These are phyloP conservation scores for Periparus ater DNA, from an alignment of 2,797 vertebrate genomes.

Conservation along the genomic window DNA sequence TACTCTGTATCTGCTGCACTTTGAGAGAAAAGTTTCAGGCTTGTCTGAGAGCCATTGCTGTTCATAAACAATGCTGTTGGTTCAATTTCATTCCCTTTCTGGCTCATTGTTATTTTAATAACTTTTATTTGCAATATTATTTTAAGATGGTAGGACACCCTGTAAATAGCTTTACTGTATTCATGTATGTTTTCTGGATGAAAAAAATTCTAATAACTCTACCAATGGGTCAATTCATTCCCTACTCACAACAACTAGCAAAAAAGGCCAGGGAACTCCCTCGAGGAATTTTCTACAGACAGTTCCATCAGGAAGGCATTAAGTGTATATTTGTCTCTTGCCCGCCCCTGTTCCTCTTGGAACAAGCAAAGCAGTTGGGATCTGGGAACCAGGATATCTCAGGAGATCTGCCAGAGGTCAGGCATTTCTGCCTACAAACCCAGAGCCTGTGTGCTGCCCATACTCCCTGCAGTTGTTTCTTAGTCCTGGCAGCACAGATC, in stretches of 20 bases:
- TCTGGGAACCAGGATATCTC: conserved; percentile 55
- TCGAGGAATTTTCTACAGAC: conserved; percentile 54
- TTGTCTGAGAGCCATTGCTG: neutral
- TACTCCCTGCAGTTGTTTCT: conserved; percentile 3
- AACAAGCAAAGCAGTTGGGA: neutral
- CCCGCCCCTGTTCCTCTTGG: conserved; percentile 34
- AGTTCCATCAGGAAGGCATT: conserved; percentile 62
- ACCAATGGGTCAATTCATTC: conserved; percentile 17
- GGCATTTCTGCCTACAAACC: conserved; percentile 39
- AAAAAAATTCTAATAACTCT: conserved; percentile 18
- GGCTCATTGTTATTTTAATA: conserved; percentile 61
- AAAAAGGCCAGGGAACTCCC: conserved; percentile 51
- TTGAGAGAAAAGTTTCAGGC: conserved; percentile 23
- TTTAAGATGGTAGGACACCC: conserved; percentile 22
- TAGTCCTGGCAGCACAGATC: neutral
- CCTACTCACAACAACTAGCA: neutral
- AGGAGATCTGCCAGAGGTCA: conserved; percentile 61
- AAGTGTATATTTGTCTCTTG: conserved; percentile 65
- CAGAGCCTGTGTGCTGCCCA: conserved; percentile 10
- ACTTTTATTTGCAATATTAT: conserved; percentile 57
- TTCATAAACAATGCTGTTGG: neutral
- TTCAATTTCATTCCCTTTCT: conserved; percentile 2
- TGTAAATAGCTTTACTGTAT: neutral
- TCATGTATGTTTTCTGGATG: neutral
- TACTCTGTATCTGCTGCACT: conserved; percentile 14